Evolutionary conservation across 2,888 invertebrate genomes (phyloP).

Genomic region (Onthophagus sagittarius): DNA sequence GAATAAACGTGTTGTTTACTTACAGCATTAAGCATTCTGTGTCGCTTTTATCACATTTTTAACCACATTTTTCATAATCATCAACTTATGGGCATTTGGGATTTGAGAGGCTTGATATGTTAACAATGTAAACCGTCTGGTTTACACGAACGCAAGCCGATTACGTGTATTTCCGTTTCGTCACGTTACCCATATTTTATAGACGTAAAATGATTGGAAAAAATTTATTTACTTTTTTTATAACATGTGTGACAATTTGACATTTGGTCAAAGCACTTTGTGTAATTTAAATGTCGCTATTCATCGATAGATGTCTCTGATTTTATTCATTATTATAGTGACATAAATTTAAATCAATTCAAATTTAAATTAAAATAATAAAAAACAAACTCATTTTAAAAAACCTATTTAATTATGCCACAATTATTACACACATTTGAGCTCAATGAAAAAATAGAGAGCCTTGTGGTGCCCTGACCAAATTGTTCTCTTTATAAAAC

Average conservation of each 20-base stretch:
- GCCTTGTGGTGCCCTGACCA: slow-evolving; percentile 14
- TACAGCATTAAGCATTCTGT: slow-evolving; percentile 17
- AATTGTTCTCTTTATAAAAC: slow-evolving; percentile 18
- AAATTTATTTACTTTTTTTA: background rate
- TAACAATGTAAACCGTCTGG: background rate
- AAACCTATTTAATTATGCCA: background rate
- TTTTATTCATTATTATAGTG: background rate
- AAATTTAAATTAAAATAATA: background rate
- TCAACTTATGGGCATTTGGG: background rate
- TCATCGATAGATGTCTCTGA: background rate
- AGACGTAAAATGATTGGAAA: background rate
- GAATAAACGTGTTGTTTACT: background rate
- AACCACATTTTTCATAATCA: background rate
- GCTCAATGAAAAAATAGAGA: slow-evolving; percentile 19
- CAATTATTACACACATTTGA: background rate
- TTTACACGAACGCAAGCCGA: background rate
- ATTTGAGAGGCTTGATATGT: background rate
- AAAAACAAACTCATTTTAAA: background rate
- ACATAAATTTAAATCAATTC: background rate
- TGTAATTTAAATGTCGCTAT: background rate
- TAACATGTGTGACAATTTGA: background rate
- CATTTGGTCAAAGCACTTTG: background rate
- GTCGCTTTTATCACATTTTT: slow-evolving; percentile 16
- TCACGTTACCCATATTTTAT: background rate
- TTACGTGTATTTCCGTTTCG: background rate